phyloP scores from a whole-genome alignment of 2,888 invertebrate species.

The Eilema sororculum region DNA sequence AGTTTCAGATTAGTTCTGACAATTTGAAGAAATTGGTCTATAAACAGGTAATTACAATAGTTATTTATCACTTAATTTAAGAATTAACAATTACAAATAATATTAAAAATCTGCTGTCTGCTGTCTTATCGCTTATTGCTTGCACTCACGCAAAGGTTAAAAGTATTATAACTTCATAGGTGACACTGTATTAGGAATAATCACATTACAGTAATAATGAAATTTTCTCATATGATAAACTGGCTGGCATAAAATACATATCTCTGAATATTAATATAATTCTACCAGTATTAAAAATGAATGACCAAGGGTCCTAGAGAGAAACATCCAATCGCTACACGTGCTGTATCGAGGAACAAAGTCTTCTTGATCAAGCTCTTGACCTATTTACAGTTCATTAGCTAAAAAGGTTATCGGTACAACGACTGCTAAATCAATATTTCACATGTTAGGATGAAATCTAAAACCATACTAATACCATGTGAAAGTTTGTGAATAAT shows the following conservation, averaged over 20 bases:
- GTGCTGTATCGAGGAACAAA: background rate
- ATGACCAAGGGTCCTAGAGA: too few species aligned
- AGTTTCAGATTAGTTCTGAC: background rate
- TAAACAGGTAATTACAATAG: background rate
- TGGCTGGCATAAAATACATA: background rate
- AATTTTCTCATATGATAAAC: background rate
- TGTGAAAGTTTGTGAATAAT: too few species aligned
- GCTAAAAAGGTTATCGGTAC: background rate
- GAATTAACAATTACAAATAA: too few species aligned
- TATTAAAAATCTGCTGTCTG: too few species aligned
- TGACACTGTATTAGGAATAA: too few species aligned
- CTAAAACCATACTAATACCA: too few species aligned
- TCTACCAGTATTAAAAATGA: background rate
- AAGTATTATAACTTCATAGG: background rate
- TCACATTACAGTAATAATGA: too few species aligned
- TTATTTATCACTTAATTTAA: background rate
- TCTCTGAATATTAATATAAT: background rate
- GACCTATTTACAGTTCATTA: background rate
- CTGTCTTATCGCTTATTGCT: too few species aligned
- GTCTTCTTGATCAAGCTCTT: constrained; percentile 1
- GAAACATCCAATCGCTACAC: background rate
- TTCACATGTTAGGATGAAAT: background rate
- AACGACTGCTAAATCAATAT: background rate
- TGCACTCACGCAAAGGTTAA: background rate
- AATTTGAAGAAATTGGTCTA: background rate